Evolutionary conservation across 2,797 vertebrate species (phyloP).

Genomic region (Aulostomus chinensis): DNA sequence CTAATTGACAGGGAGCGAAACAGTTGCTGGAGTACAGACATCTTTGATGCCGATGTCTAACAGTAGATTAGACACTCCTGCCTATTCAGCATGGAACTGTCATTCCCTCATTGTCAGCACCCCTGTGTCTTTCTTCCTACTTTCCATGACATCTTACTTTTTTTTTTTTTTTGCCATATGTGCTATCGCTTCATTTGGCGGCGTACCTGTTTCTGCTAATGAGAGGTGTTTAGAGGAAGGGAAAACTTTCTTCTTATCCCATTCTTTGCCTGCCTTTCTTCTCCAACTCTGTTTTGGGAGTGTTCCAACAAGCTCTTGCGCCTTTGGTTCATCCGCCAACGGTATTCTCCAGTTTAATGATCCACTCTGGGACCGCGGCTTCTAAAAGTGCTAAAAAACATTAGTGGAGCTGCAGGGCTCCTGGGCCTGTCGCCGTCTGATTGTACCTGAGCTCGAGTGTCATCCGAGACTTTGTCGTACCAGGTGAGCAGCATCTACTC

Average conservation of each 20-base stretch:
- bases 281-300: conserved; percentile 51
- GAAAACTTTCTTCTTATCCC: conserved; percentile 42
- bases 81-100: conserved; percentile 60
- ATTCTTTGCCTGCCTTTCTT: conserved; percentile 36
- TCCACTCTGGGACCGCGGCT: conserved; percentile 67
- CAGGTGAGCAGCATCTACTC: conserved; percentile 52
- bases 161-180: neutral
- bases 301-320: conserved; percentile 51
- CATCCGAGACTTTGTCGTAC: conserved; percentile 52
- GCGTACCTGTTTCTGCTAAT: conserved; percentile 57
- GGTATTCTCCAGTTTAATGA: conserved; percentile 70
- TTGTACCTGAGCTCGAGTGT: conserved; percentile 49
- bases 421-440: conserved; percentile 51
- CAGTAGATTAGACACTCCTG: conserved; percentile 61
- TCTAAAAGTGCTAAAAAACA: conserved; percentile 57
- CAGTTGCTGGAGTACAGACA: conserved; percentile 50
- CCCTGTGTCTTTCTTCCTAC: conserved; percentile 32
- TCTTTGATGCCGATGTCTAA: conserved; percentile 57
- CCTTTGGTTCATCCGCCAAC: conserved; percentile 52
- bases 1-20: conserved; percentile 72
- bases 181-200: conserved; percentile 16
- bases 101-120: conserved; percentile 62
- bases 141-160: conserved; percentile 30
- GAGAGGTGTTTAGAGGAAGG: conserved; percentile 64
- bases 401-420: conserved; percentile 54